phyloP scores from a whole-genome alignment of 2,113 vertebrate genomes.

The Ovibos moschatus region DNA sequence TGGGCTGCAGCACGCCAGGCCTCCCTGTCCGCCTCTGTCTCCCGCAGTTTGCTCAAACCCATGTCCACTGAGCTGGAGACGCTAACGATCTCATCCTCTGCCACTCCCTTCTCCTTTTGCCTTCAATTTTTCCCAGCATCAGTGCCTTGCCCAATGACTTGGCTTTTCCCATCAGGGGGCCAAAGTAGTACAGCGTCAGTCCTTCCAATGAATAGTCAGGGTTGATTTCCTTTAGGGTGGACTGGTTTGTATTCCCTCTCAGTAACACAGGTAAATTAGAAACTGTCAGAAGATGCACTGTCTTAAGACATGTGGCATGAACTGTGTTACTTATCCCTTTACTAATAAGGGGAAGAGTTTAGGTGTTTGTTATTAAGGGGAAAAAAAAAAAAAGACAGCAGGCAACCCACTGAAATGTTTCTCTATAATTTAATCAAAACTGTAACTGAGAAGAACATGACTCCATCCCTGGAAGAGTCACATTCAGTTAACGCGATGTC shows the following conservation, averaged over 20 bases:
- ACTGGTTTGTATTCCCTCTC: background rate
- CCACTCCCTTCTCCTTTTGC: background rate
- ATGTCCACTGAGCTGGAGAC: background rate
- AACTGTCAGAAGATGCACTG: background rate
- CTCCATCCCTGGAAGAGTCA: background rate
- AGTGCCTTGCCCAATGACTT: background rate
- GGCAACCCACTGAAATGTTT: background rate
- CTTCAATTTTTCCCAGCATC: background rate
- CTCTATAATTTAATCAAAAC: background rate
- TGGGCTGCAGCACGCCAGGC: background rate
- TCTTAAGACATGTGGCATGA: background rate
- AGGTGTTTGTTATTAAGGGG: background rate
- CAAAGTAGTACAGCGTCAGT: background rate
- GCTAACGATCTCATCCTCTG: background rate
- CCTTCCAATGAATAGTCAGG: background rate
- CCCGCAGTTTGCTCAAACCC: background rate
- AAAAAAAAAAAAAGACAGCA: background rate
- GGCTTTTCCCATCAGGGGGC: background rate
- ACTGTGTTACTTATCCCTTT: background rate
- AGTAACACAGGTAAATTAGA: background rate
- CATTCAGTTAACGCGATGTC: rapidly evolving
- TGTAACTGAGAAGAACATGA: background rate
- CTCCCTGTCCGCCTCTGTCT: background rate
- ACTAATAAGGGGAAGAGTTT: background rate
- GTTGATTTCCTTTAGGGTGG: background rate